Conservation (phyloP, 2,888 invertebrate species). For the Calliphora vomitoria region DNA sequence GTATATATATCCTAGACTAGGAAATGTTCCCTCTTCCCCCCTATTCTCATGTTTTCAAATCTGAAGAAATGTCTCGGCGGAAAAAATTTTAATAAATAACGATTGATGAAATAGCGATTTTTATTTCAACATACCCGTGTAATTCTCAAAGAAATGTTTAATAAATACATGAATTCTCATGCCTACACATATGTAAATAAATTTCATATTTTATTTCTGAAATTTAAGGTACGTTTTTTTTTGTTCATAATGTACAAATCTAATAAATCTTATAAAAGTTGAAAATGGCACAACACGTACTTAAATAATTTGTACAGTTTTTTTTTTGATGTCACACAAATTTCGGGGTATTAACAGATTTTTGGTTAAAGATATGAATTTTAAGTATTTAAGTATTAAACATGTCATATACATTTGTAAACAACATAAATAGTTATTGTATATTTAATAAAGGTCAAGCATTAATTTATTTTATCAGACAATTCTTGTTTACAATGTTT, state of each 20-base stretch:
- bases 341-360: constrained; percentile 44
- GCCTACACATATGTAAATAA: constrained; percentile 12
- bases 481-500: constrained; percentile 26
- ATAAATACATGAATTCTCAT: constrained; percentile 25
- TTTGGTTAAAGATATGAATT: constrained; percentile 51
- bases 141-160: not conserved
- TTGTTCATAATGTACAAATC: constrained; percentile 18
- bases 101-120: not conserved
- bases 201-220: constrained; percentile 15
- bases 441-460: constrained; percentile 53
- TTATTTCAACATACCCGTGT: not conserved
- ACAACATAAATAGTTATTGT: not conserved
- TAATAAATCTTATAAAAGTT: constrained; percentile 31
- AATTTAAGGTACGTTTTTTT: not conserved
- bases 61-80: too few relatives aligned
- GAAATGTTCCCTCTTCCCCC: too few relatives aligned
- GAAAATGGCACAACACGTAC: constrained; percentile 66
- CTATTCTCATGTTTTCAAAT: too few relatives aligned
- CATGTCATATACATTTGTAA: not conserved
- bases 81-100: not conserved
- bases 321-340: constrained; percentile 35
- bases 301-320: constrained; percentile 41
- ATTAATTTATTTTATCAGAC: constrained; percentile 14
- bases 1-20: too few relatives aligned
- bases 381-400: constrained; percentile 43